These are phyloP conservation scores for Zhengitettix transpicula DNA, from an alignment of 2,888 invertebrate species.

Conservation along the genomic window DNA sequence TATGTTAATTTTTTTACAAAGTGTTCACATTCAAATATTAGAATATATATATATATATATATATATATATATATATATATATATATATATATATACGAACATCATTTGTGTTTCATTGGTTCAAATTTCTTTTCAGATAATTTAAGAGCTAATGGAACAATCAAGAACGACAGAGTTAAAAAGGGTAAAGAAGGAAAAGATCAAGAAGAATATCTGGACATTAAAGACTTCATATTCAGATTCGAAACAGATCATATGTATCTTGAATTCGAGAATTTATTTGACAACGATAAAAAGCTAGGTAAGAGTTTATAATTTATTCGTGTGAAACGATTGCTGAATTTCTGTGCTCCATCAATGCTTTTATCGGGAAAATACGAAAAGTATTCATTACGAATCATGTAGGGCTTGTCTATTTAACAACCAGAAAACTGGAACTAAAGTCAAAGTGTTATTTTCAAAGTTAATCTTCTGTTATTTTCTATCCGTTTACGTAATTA, in stretches of 20 bases:
- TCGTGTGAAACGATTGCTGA: too few species aligned
- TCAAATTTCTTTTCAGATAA: neutral
- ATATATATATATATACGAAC: neutral
- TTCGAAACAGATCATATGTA: constrained; percentile 13
- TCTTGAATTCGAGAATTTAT: neutral
- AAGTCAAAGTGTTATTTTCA: too few species aligned
- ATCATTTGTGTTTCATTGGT: neutral
- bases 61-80: neutral
- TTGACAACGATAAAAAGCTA: neutral
- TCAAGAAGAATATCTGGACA: neutral
- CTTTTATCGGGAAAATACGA: too few species aligned
- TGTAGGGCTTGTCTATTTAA: too few species aligned
- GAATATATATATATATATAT: neutral
- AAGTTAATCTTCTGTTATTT: too few species aligned
- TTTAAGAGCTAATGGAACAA: too few species aligned
- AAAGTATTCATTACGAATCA: too few species aligned
- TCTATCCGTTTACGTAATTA: too few species aligned
- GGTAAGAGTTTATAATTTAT: neutral
- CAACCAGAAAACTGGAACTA: too few species aligned
- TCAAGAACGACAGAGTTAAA: too few species aligned
- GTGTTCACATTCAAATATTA: neutral
- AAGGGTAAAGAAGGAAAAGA: neutral
- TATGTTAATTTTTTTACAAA: too few species aligned
- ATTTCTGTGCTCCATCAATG: too few species aligned
- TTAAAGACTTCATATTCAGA: neutral